Evolutionary conservation across 2,797 vertebrate species (phyloP).

Genomic region (Myotis pilosus): DNA sequence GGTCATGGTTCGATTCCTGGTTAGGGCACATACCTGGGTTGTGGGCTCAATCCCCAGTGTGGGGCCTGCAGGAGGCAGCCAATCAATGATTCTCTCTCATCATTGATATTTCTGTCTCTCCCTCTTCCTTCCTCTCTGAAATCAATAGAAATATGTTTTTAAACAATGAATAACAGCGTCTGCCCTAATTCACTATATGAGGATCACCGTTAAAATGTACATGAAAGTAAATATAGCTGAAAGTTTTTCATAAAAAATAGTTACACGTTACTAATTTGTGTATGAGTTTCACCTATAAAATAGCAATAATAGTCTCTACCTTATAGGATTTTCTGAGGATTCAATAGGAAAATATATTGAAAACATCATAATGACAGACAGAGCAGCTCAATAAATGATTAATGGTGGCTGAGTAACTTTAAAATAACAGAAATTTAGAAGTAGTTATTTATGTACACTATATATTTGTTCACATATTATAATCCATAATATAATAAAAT

Average conservation of each 20-base stretch:
- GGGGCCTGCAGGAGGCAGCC: too few species aligned
- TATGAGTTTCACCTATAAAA: neutral
- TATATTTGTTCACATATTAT: neutral
- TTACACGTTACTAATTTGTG: neutral
- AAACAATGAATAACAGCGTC: neutral
- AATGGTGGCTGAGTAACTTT: neutral
- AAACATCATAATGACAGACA: neutral
- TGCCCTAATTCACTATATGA: neutral
- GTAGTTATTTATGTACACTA: neutral
- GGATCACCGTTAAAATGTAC: neutral
- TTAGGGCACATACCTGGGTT: too few species aligned
- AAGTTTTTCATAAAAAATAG: neutral
- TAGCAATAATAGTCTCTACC: neutral
- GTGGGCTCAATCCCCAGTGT: too few species aligned
- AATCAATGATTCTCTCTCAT: too few species aligned
- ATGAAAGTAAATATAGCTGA: neutral
- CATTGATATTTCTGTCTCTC: too few species aligned
- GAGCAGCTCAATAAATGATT: neutral
- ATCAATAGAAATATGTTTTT: too few species aligned
- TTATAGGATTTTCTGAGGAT: neutral
- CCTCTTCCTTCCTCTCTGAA: too few species aligned
- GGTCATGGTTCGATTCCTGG: too few species aligned
- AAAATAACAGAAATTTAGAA: neutral
- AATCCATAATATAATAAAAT: neutral
- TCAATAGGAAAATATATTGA: neutral